Percentiles rank a stretch among this genome's conserved stretches.
Evolutionary conservation across 2,113 vertebrate species (phyloP).

Genomic region (Trogon melanurus): DNA sequence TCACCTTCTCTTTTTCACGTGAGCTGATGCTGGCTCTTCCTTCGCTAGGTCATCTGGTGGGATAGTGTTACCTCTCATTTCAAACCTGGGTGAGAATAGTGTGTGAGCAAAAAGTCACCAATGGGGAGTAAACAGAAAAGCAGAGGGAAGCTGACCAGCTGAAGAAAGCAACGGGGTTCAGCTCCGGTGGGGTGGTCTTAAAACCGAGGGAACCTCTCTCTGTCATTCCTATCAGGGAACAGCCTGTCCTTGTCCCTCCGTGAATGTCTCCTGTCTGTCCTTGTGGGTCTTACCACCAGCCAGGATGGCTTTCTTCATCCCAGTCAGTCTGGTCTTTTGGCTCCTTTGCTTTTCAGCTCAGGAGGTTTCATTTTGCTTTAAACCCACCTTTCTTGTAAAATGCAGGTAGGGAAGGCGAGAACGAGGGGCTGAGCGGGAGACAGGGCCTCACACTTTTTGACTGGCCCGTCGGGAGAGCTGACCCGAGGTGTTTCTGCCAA

Average conservation of each 20-base stretch:
- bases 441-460: not conserved
- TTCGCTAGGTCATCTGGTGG: not conserved
- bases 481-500: not conserved
- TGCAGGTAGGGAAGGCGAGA: accelerated
- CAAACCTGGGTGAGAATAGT: not conserved
- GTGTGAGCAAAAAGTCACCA: not conserved
- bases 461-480: not conserved
- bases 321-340: not conserved
- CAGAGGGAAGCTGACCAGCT: not conserved
- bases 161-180: not conserved
- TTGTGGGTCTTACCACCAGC: not conserved
- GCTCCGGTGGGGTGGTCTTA: not conserved
- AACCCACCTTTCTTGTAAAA: not conserved
- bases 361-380: not conserved
- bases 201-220: not conserved
- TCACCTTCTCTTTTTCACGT: not conserved
- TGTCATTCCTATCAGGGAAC: not conserved
- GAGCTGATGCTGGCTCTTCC: not conserved
- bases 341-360: not conserved
- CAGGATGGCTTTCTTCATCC: not conserved
- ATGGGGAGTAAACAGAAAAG: not conserved
- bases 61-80: not conserved
- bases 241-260: not conserved
- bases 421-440: not conserved
- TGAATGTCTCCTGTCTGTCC: not conserved